phyloP scores from a whole-genome alignment of 2,888 invertebrate species.

The Lithophane leautieri region DNA sequence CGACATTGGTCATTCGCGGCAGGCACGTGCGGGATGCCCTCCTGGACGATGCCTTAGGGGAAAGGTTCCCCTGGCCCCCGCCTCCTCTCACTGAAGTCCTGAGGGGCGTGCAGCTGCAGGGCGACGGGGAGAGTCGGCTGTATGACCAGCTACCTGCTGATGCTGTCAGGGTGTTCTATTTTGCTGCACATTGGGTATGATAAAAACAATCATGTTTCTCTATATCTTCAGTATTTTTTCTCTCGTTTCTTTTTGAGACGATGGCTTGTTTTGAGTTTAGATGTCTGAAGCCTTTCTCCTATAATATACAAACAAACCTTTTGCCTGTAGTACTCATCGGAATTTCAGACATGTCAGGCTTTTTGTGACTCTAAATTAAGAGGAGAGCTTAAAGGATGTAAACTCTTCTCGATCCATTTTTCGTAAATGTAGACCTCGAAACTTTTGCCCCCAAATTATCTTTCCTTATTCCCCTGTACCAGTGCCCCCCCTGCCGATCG shows the following conservation, averaged over 20 bases:
- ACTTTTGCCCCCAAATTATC: neutral
- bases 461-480: slow-evolving; percentile 56
- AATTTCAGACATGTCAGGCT: neutral
- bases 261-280: neutral
- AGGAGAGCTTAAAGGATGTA: neutral
- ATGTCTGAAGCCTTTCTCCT: neutral
- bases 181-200: slow-evolving; percentile 97
- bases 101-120: slow-evolving; percentile 87
- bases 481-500: slow-evolving; percentile 97
- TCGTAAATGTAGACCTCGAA: no score
- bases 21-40: slow-evolving; percentile 92
- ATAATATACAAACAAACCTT: neutral
- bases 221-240: neutral
- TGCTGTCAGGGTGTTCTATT: slow-evolving; percentile 94
- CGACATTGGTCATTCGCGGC: slow-evolving; percentile 94
- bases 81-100: slow-evolving; percentile 91
- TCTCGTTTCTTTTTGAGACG: neutral
- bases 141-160: slow-evolving; percentile 91
- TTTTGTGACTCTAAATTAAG: neutral
- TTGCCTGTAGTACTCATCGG: neutral
- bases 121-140: slow-evolving; percentile 78
- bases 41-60: slow-evolving; percentile 92
- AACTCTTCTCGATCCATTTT: neutral
- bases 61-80: slow-evolving; percentile 95
- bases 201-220: neutral